Base-by-base conservation (phyloP, 2,797 vertebrate genomes). In the Paedocypris micromegethes region DNA sequence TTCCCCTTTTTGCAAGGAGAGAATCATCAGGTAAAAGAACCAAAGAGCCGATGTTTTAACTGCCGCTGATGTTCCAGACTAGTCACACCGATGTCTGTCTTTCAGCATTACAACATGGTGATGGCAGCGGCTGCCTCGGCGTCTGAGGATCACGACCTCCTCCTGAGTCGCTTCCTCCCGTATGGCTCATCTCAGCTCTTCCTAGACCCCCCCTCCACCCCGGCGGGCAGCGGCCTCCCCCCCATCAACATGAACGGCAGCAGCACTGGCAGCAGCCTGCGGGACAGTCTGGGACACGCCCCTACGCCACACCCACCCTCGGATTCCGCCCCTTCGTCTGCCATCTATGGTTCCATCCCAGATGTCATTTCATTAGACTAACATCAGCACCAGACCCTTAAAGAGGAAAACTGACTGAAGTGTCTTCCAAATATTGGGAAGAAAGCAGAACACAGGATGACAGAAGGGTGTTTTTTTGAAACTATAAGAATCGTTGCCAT, bases 1-100 rank as follows among this genome's bases (percentile, higher is more conserved):
- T 99, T 99, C 84, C 94, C 95, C 78, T 98, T 99, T 83, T 89
- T 99, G 81, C 96, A 96, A 91, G 94, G 94, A 79, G 96, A 99
- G 89, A 99, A 96, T 93, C 96, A 97, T 92, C 96, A 97, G 94
- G 96, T 98, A 86, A 70, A 90, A 86, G 2, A 41, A n/a, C n/a
- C 9, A 2, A 45, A 1, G n/a, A 49, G 39, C 38, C 5, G 23
- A 23, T 23, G 23, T 23, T 23, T 23, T 23, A 23, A 23, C 23
- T 23, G 23, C 23, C 23, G 3, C 39, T 0, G 2, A 41, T 70
- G 5, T 57, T 9, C 37, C 45, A 43, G 8, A 43, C 6, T 41
- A 5, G 55, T n/a, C 38, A 56, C 58, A 3, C 44, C 23, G 5
- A 48, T 37, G 3, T 4, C 6, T 43, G 2, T 54, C 64, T 48